Conservation (phyloP, 2,113 vertebrate genomes). For the Cinclus cinclus region DNA sequence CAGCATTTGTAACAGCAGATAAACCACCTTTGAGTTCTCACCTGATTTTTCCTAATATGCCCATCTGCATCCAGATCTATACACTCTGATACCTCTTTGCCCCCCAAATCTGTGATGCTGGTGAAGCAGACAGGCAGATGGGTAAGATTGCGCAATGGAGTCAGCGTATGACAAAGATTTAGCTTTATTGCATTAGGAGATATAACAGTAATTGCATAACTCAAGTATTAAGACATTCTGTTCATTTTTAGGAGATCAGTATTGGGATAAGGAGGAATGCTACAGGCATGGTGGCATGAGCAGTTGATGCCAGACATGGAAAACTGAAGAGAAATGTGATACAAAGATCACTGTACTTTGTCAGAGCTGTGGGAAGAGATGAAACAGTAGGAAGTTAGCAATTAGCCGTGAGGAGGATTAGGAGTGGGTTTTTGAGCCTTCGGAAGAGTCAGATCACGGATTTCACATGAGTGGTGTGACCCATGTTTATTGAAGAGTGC, state of each 20-base stretch:
- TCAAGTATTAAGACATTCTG: neutral
- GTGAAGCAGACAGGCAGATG: neutral
- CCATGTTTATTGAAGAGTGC: neutral
- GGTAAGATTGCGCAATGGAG: neutral
- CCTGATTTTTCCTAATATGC: neutral
- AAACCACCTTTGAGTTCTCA: neutral
- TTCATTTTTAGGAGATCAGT: neutral
- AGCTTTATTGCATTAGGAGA: neutral
- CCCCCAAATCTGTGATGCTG: neutral
- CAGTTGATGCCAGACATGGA: neutral
- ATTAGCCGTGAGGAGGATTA: neutral
- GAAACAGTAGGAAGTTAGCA: neutral
- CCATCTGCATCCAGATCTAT: neutral
- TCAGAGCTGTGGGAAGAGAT: neutral
- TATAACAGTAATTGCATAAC: neutral
- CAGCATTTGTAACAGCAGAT: neutral
- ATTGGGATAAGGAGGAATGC: neutral
- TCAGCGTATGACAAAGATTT: neutral
- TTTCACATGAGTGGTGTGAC: neutral
- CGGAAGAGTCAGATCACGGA: neutral
- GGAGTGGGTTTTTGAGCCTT: neutral
- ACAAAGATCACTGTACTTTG: neutral
- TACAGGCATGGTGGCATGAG: neutral
- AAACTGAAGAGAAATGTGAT: neutral
- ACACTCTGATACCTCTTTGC: neutral